Evolutionary conservation across 2,797 vertebrate genomes (phyloP).

Genomic region (Natrix natrix): DNA sequence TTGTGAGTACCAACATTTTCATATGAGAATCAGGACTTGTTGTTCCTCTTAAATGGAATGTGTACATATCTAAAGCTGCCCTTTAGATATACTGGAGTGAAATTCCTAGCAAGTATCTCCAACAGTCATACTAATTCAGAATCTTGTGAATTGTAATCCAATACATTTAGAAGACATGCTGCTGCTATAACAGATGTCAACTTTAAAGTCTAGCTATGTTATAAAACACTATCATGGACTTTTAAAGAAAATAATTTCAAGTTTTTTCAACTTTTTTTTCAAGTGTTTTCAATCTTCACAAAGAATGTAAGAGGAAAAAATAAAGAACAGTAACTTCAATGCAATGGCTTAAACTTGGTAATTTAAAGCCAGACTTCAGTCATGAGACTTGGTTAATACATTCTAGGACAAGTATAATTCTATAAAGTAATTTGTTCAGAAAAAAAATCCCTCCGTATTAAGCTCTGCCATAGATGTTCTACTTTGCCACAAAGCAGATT

Average conservation of each 20-base stretch:
- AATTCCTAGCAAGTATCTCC: neutral
- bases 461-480: slow-evolving; percentile 40
- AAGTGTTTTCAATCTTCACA: neutral
- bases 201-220: neutral
- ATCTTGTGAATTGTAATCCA: neutral
- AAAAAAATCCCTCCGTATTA: slow-evolving; percentile 32
- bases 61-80: neutral
- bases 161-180: neutral
- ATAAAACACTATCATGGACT: neutral
- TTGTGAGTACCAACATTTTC: neutral
- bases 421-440: slow-evolving; percentile 21
- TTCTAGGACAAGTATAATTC: slow-evolving; percentile 58
- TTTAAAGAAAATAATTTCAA: neutral
- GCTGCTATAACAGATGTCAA: neutral
- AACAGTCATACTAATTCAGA: neutral
- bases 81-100: neutral
- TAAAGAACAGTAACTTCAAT: neutral
- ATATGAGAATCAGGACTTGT: neutral
- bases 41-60: neutral
- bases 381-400: slow-evolving; percentile 61
- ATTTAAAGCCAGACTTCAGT: slow-evolving; percentile 44
- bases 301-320: neutral
- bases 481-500: slow-evolving; percentile 39
- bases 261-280: neutral
- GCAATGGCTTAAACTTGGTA: slow-evolving; percentile 55